Evolutionary conservation across 2,113 vertebrate species (phyloP).

Genomic region (Colossoma macropomum): DNA sequence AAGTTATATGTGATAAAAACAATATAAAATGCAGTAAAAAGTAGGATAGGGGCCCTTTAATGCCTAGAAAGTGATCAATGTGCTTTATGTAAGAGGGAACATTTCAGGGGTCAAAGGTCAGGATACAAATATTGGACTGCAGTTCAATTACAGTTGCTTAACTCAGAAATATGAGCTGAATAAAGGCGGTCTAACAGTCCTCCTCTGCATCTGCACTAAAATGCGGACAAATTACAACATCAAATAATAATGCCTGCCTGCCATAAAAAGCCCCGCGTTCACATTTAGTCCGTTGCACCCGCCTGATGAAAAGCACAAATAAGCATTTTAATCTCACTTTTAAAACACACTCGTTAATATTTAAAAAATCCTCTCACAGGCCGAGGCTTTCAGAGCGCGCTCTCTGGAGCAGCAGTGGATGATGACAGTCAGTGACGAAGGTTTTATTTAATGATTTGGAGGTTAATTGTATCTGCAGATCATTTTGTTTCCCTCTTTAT

Average conservation of each 20-base stretch:
- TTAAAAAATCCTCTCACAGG: neutral
- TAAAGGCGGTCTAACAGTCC: constrained; percentile 35
- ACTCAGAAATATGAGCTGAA: constrained; percentile 24
- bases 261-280: constrained; percentile 62
- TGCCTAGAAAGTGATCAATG: neutral
- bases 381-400: neutral
- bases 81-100: neutral
- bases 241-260: constrained; percentile 24
- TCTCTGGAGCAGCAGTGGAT: neutral
- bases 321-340: neutral
- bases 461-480: neutral
- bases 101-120: neutral
- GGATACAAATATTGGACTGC: neutral
- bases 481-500: neutral
- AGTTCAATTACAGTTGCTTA: neutral
- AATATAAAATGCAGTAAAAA: too few relatives aligned
- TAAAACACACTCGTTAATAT: neutral
- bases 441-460: neutral
- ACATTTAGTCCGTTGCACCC: constrained; percentile 53
- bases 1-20: too few relatives aligned
- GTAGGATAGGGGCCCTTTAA: neutral
- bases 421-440: too few relatives aligned
- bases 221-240: constrained; percentile 56
- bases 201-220: constrained; percentile 49
- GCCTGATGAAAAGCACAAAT: neutral